Evolutionary conservation across 2,888 invertebrate species (phyloP), one percentile per base, ranked within the genome.

Genomic region (Stenolophus ochropezus): DNA sequence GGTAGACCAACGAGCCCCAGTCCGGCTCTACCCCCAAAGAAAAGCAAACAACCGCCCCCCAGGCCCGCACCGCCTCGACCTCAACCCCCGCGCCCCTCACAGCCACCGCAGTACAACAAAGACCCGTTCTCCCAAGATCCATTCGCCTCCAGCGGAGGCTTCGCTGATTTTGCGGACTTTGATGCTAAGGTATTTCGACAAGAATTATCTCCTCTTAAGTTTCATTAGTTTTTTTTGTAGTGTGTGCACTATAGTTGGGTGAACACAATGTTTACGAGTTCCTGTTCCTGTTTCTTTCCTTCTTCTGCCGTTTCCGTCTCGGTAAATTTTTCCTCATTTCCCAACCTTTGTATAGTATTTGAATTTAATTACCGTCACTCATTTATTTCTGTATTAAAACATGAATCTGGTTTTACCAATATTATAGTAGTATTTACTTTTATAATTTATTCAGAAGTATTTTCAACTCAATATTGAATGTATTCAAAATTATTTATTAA

Each of bases 1-100:
- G 89, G 88, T 4, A 87, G 91, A 83, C 90, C 91, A 2, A 90
- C 91, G 69, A 92, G 91, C 86, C 92, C 92, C 58, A 92, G 91
- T 87, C 90, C 90, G 73, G 91, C 91, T 83, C 90, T 89, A 88
- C 91, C 88, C 85, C 92, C 86, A 86, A 86, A 96, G 94, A 95
- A 95, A 89, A 94, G 95, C 87, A 97, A 97, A 91, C 94, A 95
- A 86, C 97, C 95, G 80, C 96, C 96, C 14, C 96, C 96, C n/a
- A 90, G 96, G 86, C 96, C 96, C 61, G 96, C 96, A 83, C 94
- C 93, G 61, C 94, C 94, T 81, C 90, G 93, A 86, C 94, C 91
- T 53, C 85, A 88, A 25, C 90, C 90, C 85, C 91, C 90, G 86
- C 87, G 92, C 87, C 81, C 90, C 87, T 85, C 90, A 75, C 88